A percentile compares a stretch with the other conserved stretches of the same genome.
Evolutionary conservation across 2,888 invertebrate genomes (phyloP).

Genomic region (Tenodera sinensis): DNA sequence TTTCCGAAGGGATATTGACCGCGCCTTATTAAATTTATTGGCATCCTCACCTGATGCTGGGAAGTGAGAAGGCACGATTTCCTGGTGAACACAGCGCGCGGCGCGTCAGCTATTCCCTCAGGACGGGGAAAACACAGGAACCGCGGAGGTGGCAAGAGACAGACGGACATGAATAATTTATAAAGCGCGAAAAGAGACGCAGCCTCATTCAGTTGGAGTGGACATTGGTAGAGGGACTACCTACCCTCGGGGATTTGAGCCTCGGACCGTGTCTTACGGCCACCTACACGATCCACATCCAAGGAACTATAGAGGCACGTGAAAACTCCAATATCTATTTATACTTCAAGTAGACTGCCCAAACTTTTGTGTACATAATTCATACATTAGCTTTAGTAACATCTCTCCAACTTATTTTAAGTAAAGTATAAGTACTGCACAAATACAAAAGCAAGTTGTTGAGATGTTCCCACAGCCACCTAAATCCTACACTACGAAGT

Average conservation of each 20-base stretch:
- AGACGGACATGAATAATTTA: neutral
- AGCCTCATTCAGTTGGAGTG: neutral
- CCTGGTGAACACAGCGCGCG: neutral
- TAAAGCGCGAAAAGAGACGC: neutral
- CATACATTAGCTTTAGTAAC: too few species aligned
- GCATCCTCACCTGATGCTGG: neutral
- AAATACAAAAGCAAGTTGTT: too few species aligned
- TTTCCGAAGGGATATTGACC: neutral
- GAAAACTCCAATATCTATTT: too few species aligned
- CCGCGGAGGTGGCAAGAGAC: neutral
- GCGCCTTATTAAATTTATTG: neutral
- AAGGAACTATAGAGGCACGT: too few species aligned
- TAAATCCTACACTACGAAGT: too few species aligned
- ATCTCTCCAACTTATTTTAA: too few species aligned
- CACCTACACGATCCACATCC: neutral
- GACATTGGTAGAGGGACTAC: neutral
- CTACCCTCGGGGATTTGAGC: neutral
- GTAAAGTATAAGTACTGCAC: too few species aligned
- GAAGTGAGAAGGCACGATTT: neutral
- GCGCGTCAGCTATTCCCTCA: neutral
- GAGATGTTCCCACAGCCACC: too few species aligned
- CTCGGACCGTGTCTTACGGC: neutral
- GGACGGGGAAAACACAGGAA: neutral
- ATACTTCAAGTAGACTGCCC: too few species aligned
- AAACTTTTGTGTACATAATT: too few species aligned